Evolutionary conservation across 2,797 vertebrate genomes (phyloP).

Genomic region (Phyllotis vaccarum): DNA sequence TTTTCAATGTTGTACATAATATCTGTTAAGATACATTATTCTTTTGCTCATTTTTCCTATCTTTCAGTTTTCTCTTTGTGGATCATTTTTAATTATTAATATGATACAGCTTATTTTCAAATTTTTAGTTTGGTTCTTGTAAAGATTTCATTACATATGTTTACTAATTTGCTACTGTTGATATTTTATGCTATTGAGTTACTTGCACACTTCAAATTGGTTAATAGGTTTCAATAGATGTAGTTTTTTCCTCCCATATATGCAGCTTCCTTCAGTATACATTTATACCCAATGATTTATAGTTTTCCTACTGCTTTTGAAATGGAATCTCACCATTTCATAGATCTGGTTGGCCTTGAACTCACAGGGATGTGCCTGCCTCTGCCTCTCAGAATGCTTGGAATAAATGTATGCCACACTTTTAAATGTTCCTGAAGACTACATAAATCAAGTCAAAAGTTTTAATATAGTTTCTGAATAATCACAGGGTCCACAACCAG

Average conservation of each 20-base stretch:
- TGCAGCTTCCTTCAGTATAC: neutral
- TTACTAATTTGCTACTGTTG: neutral
- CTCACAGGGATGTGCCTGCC: neutral
- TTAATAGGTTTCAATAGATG: neutral
- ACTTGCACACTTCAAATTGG: neutral
- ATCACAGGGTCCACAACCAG: neutral
- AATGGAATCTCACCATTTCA: neutral
- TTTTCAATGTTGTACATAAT: slow-evolving; percentile 8
- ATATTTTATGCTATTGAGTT: slow-evolving; percentile 21
- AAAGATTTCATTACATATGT: neutral
- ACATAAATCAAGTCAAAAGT: neutral
- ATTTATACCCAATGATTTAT: neutral
- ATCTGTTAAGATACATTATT: slow-evolving; percentile 2
- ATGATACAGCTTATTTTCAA: neutral
- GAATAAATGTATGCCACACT: neutral
- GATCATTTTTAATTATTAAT: neutral
- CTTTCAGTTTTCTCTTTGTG: neutral
- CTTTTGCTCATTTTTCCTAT: slow-evolving; percentile 1
- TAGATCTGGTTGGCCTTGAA: neutral
- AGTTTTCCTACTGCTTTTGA: neutral
- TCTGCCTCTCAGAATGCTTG: neutral
- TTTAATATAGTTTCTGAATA: neutral
- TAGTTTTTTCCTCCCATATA: neutral
- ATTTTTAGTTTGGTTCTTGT: neutral
- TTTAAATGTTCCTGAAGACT: slow-evolving; percentile 1